Evolutionary conservation across 2,113 vertebrate species (phyloP), one percentile per base, ranked within the genome.

Genomic region (Parus major): DNA sequence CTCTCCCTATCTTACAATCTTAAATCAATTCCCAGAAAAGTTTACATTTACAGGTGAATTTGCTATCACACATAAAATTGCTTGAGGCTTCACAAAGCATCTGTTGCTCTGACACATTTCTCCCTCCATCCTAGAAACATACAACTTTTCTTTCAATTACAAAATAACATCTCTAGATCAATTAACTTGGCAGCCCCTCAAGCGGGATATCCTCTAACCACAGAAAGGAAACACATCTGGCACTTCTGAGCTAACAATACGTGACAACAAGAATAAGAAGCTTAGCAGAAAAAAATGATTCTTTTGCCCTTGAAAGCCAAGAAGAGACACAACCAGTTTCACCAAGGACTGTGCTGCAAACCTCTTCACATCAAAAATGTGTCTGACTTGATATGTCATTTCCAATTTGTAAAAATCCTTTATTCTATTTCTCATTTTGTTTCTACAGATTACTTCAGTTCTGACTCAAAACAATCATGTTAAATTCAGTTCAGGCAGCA

Each of bases 211-310:
- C 94, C 95, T 89, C 77, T 68, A 93, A 73, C 50, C 31, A 76
- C 64, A 89, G 39, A 97, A 90, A 93, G 86, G 94, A 97, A 96
- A 91, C 41, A 60, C 72, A 94, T 96, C 82, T 95, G 95, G 80
- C 92, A 90, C 52, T 56, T 61, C 72, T 76, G 68, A 25, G n/a
- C 84, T 94, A 82, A 91, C 41, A 57, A 25, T 88, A 88, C 23
- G 10, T 80, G 92, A 95, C 88, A 92, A 64, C 36, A 42, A 92
- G 27, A 90, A 86, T 52, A 94, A 90, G 47, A 92, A 63, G 66
- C 85, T 80, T 28, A 90, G 33, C 1, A 2, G 57, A 29, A 86
- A 82, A 47, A 79, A 33, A 6, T 10, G 39, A 88, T 86, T 80
- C n/a, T 77, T 73, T 82, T 82, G 56, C 39, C n/a, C 63, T 77